Base-by-base conservation (phyloP, 2,888 invertebrate species). In the Lucinisca nassula region DNA sequence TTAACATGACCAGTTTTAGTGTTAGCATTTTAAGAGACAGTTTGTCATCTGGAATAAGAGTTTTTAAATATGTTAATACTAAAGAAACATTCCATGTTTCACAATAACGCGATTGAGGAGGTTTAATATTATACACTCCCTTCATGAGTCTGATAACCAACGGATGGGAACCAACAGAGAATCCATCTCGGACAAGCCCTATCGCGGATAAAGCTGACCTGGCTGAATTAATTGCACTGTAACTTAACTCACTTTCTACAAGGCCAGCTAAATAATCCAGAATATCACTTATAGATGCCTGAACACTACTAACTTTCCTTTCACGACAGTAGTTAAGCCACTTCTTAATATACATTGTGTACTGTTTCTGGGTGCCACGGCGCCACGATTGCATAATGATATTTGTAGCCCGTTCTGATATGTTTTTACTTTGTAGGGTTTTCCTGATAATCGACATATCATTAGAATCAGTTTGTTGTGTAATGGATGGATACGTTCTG, bases 301-400 rank as follows among this genome's bases (percentile, higher is more conserved):
- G 77, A 67, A 67, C 8, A 3, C 2, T 35, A 67, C 21, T 27
- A 24, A 27, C n/a, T n/a, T n/a, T n/a, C n/a, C n/a, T n/a, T n/a
- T n/a, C n/a, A n/a, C n/a, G n/a, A n/a, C n/a, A n/a, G n/a, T 75
- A 78, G 0, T 0, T 24, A 35, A 70, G 17, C 81, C 83, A 85
- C 40, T 49, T 72, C 24, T 79, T 74, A 38, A 79, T 67, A 75
- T 83, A 85, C 30, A 67, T 51, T 0, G 61, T 32, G 40, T 83
- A 88, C 40, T 88, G 88, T 74, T 80, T 81, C 55, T 85, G 45
- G 8, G 85, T 82, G 24, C 58, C 27, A 24, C 12, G 72, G 70
- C 70, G 75, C 67, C 87, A 84, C 12, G 84, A 87, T 6, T 30
- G 17, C 49, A 79, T 37, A 27, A 78, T 38, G 24, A 75, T 78